Percentiles rank a stretch among this genome's conserved stretches.
phyloP scores from a whole-genome alignment of 2,797 vertebrate genomes.

The Hephaestus fuliginosus region DNA sequence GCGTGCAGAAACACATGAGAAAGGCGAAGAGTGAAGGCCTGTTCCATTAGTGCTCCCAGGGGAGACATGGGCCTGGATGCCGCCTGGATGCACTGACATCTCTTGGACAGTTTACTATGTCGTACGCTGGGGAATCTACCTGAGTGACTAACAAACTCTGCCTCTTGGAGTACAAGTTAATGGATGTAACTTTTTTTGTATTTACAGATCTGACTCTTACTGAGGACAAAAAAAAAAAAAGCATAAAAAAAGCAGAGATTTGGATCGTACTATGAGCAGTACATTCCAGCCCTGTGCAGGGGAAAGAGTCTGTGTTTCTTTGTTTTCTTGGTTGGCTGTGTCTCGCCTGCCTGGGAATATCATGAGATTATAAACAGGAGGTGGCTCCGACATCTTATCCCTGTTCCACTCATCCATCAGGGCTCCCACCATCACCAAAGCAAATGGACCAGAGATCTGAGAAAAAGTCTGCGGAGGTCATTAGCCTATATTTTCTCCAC shows the following conservation, averaged over 20 bases:
- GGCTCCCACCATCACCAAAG: slow-evolving; percentile 50
- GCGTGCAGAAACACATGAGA: slow-evolving; percentile 64
- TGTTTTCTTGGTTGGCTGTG: slow-evolving; percentile 60
- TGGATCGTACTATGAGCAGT: slow-evolving; percentile 51
- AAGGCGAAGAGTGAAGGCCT: slow-evolving; percentile 67
- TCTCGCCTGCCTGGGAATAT: slow-evolving; percentile 75
- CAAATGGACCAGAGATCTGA: slow-evolving; percentile 53
- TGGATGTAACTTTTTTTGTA: slow-evolving; percentile 66
- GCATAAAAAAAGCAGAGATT: slow-evolving; percentile 37
- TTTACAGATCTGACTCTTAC: slow-evolving; percentile 45
- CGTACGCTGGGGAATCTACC: slow-evolving; percentile 47
- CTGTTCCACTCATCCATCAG: slow-evolving; percentile 68
- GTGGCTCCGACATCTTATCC: slow-evolving; percentile 67
- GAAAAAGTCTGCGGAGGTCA: slow-evolving; percentile 42
- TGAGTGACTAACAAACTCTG: slow-evolving; percentile 35
- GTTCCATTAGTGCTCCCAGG: slow-evolving; percentile 76
- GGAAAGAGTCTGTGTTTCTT: slow-evolving; percentile 59
- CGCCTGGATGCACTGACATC: slow-evolving; percentile 66
- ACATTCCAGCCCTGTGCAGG: slow-evolving; percentile 48
- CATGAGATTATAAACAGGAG: slow-evolving; percentile 74
- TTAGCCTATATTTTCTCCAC: slow-evolving; percentile 35
- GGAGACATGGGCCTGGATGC: slow-evolving; percentile 63
- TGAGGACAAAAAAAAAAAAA: slow-evolving; percentile 37
- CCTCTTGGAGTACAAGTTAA: slow-evolving; percentile 63
- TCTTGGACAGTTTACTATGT: slow-evolving; percentile 55